These are phyloP conservation scores for Neoaliturus tenellus DNA, from an alignment of 2,888 invertebrate species.

Conservation along the genomic window DNA sequence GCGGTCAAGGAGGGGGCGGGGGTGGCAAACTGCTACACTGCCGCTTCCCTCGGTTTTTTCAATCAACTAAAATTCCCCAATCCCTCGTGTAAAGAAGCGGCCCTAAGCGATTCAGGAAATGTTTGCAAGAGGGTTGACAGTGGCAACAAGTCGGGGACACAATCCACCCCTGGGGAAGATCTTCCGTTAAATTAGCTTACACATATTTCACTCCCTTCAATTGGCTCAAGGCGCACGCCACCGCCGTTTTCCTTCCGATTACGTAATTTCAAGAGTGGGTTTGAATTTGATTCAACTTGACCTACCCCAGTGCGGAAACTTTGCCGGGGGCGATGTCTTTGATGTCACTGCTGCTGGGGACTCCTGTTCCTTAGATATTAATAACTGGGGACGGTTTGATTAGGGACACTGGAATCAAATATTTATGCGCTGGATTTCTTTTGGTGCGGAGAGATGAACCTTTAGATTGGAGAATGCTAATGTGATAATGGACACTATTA, in stretches of 20 bases:
- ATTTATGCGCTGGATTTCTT: too few species aligned
- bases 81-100: slow-evolving; percentile 46
- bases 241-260: slow-evolving; percentile 40
- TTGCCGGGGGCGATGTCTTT: slow-evolving; percentile 19
- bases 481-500: too few species aligned
- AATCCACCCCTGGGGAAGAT: background rate
- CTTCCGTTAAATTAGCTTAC: slow-evolving; percentile 44
- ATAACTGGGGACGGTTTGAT: background rate
- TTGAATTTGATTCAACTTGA: slow-evolving; percentile 51
- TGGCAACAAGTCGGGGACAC: slow-evolving; percentile 41
- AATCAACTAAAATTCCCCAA: slow-evolving; percentile 49
- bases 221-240: slow-evolving; percentile 22
- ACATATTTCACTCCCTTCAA: slow-evolving; percentile 24
- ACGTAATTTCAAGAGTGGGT: slow-evolving; percentile 13
- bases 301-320: slow-evolving; percentile 19
- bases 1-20: slow-evolving; percentile 25
- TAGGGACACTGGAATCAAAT: background rate
- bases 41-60: slow-evolving; percentile 38
- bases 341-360: slow-evolving; percentile 26
- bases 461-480: too few species aligned
- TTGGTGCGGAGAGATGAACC: too few species aligned
- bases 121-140: slow-evolving; percentile 33
- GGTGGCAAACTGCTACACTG: slow-evolving; percentile 14
- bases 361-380: background rate
- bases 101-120: slow-evolving; percentile 51